phyloP scores from a whole-genome alignment of 2,113 vertebrate species.

The Albula goreensis region DNA sequence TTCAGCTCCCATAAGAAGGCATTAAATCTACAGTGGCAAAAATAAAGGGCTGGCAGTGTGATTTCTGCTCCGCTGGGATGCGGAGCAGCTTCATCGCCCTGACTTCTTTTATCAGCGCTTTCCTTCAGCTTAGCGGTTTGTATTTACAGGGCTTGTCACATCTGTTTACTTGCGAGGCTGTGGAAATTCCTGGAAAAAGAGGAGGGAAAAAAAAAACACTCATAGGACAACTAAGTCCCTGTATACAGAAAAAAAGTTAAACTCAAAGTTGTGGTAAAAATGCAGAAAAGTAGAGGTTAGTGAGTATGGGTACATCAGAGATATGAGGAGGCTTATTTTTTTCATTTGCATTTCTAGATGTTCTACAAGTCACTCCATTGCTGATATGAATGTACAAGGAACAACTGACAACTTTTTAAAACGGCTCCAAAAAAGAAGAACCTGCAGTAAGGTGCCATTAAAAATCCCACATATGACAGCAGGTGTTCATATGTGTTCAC shows the following conservation, averaged over 20 bases:
- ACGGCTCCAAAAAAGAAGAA: background rate
- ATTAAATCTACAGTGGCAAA: background rate
- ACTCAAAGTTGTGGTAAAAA: background rate
- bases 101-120: conserved; percentile 6
- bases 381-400: too few species aligned
- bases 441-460: background rate
- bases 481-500: background rate
- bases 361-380: too few species aligned
- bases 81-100: background rate
- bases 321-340: too few species aligned
- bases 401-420: background rate
- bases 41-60: background rate
- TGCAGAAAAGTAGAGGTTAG: background rate
- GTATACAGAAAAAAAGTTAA: conserved; percentile 29
- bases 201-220: background rate
- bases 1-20: background rate
- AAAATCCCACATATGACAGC: background rate
- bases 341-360: too few species aligned
- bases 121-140: background rate
- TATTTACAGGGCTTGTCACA: conserved; percentile 33
- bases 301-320: background rate
- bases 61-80: background rate
- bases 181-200: conserved; percentile 36
- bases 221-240: background rate
- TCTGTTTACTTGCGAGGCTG: conserved; percentile 30